Evolutionary conservation across 2,113 vertebrate species (phyloP).

Genomic region (Hystrix cristata): DNA sequence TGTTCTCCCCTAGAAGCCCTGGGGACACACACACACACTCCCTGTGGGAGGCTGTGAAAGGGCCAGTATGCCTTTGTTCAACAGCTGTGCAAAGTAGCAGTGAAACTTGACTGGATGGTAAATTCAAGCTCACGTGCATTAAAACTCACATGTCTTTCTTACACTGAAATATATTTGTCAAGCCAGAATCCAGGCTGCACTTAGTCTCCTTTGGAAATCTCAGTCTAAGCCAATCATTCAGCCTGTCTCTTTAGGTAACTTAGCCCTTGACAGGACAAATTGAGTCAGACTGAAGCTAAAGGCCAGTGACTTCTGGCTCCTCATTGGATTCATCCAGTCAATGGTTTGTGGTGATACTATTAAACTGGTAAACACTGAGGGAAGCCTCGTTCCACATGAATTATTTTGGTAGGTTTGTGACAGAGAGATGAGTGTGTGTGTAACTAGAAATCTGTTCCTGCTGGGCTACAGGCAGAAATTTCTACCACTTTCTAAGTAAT

Average conservation of each 20-base stretch:
- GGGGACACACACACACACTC: slow-evolving; percentile 97
- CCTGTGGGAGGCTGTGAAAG: slow-evolving; percentile 91
- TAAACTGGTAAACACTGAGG: neutral
- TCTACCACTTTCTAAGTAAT: neutral
- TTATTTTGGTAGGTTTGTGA: neutral
- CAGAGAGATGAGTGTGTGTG: neutral
- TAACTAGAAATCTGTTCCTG: neutral
- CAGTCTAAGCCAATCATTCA: neutral
- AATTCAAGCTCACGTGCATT: slow-evolving; percentile 86
- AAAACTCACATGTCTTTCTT: neutral
- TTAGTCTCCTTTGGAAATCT: neutral
- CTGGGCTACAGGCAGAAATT: neutral
- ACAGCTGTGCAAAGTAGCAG: slow-evolving; percentile 95
- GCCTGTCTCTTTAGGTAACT: neutral
- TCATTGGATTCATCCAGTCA: neutral
- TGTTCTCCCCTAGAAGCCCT: slow-evolving; percentile 91
- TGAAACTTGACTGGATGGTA: slow-evolving; percentile 97
- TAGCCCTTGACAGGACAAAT: neutral
- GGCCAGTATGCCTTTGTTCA: slow-evolving; percentile 92
- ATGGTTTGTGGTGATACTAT: neutral
- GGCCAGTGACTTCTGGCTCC: neutral
- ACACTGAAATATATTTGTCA: neutral
- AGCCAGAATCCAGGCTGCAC: neutral
- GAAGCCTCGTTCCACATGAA: neutral
- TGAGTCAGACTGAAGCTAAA: neutral